Evolutionary conservation across 1,140 invertebrate genomes (phyloP), one percentile per base, ranked within the genome.

Genomic region (Bombus superbus): DNA sequence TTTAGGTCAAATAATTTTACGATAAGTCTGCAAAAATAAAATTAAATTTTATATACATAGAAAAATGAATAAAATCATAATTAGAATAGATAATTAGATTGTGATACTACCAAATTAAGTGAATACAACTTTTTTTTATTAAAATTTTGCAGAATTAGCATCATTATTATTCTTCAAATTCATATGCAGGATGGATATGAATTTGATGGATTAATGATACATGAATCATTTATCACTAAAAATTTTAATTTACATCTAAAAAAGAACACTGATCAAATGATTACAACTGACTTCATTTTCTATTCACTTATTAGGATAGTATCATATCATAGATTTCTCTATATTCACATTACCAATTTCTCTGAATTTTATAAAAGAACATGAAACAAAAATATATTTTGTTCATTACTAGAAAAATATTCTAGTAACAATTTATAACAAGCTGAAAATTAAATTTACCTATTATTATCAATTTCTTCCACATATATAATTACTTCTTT

Each of bases 1-100:
- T 94, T 94, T 22, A 87, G 85, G 72, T 96, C 94, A 90, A 96
- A 96, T 72, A 97, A 90, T 5, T 96, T 96, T 32, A 97, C 95
- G 25, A 96, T 92, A 75, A 97, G 92, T 73, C 96, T 97, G 92
- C 40, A 95, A 88, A 90, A 93, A 42, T 40, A 15, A 78, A 75
- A 76, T 64, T 28, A n/a, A 81, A 71, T 88, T 64, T 80, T 75
- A 73, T 84, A 77, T 71, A 73, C 62, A 66, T 8, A 32, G 32
- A 64, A 76, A 66, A 11, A 9, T 4, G 1, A 38, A 6, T 3
- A 66, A 13, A 66, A 13, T 32, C 22, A 42, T 18, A 22, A 42
- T 11, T 22, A n/a, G 28, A 8, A 10, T 44, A 47, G 10, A 38
- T 38, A 38, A 68, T 32, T n/a, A 38, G 3, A 11, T 68, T 38